These are phyloP conservation scores for Oscheius sp. DNA, from an alignment of 2,888 invertebrate species.

Conservation along the genomic window DNA sequence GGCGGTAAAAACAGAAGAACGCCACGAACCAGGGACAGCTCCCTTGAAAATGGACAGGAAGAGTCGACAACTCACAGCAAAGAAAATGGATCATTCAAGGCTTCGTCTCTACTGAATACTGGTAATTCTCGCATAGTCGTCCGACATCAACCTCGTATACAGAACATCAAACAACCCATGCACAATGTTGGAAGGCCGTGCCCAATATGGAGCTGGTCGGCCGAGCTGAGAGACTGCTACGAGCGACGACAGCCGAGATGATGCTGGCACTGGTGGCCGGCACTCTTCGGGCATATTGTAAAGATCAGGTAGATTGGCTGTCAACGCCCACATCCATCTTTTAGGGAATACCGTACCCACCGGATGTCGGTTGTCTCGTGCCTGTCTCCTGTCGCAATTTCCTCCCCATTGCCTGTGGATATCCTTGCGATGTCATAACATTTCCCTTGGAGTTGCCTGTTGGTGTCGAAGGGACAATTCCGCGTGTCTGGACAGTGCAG, in stretches of 20 bases:
- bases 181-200: constrained; percentile 18
- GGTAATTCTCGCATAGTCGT: not conserved
- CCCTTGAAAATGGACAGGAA: constrained; percentile 30
- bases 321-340: not conserved
- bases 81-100: constrained; percentile 19
- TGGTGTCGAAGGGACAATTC: constrained; percentile 77
- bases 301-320: constrained; percentile 29
- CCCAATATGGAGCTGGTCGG: constrained; percentile 30
- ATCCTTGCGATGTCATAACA: constrained; percentile 62
- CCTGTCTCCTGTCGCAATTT: constrained; percentile 43
- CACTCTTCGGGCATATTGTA: constrained; percentile 46
- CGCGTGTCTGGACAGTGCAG: constrained; percentile 78
- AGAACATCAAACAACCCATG: constrained; percentile 17
- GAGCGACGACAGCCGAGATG: constrained; percentile 46
- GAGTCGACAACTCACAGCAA: constrained; percentile 28
- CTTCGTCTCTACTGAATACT: constrained; percentile 11
- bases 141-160: not conserved
- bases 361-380: constrained; percentile 44
- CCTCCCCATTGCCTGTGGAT: constrained; percentile 23
- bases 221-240: constrained; percentile 48
- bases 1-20: constrained; percentile 10
- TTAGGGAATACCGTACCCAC: constrained; percentile 51
- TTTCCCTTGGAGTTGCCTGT: constrained; percentile 75
- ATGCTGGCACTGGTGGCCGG: constrained; percentile 53
- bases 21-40: constrained; percentile 25